These are phyloP conservation scores for Calycopis cecrops DNA, from an alignment of 1,140 invertebrate species.

Conservation along the genomic window DNA sequence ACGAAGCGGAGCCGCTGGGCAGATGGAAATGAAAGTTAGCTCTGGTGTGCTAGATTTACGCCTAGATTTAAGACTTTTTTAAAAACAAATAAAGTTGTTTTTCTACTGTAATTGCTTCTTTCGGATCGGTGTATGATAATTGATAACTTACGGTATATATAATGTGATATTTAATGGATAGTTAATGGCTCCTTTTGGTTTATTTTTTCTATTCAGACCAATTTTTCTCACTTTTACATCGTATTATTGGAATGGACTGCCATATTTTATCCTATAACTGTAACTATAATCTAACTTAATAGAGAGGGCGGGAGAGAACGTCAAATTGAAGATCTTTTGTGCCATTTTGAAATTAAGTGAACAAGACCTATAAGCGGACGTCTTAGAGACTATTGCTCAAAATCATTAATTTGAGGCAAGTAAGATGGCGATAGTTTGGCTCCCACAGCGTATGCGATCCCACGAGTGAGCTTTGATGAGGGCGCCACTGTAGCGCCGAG, in stretches of 20 bases:
- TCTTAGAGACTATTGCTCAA: not conserved
- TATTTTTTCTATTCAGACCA: slow-evolving; percentile 61
- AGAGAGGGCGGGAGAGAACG: slow-evolving; percentile 11
- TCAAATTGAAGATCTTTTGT: slow-evolving; percentile 18
- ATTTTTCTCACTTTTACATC: slow-evolving; percentile 68
- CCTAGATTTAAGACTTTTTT: slow-evolving; percentile 69
- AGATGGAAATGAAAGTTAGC: slow-evolving; percentile 45
- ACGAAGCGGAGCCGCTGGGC: slow-evolving; percentile 26
- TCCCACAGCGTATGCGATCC: not conserved
- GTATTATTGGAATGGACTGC: slow-evolving; percentile 61
- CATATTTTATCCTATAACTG: slow-evolving; percentile 58
- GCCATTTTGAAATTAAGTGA: slow-evolving; percentile 7
- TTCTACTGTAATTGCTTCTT: slow-evolving; percentile 69
- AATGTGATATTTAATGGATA: slow-evolving; percentile 60
- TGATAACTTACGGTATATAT: slow-evolving; percentile 46
- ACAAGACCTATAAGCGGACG: not conserved
- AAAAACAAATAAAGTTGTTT: slow-evolving; percentile 45
- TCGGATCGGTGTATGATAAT: slow-evolving; percentile 60
- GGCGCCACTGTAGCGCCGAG: not conserved
- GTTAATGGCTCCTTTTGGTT: slow-evolving; percentile 48
- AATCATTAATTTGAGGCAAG: slow-evolving; percentile 17
- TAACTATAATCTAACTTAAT: slow-evolving; percentile 34
- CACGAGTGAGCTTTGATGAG: not conserved
- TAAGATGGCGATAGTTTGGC: not conserved
- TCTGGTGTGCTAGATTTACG: slow-evolving; percentile 64